Conservation (phyloP, 2,888 invertebrate species). For the Mythimna pallens region DNA sequence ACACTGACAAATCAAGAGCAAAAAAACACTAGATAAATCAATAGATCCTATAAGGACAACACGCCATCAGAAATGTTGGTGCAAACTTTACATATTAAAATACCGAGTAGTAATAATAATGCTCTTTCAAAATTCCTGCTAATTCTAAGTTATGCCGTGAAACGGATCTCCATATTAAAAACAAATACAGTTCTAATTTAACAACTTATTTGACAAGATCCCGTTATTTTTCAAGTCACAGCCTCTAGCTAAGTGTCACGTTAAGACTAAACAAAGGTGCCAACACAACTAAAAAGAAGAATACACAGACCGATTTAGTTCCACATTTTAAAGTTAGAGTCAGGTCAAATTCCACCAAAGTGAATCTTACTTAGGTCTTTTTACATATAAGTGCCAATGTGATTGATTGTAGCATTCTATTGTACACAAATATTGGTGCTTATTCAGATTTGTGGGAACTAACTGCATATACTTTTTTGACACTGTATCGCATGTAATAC, state of each 20-base stretch:
- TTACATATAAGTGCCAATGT: background rate
- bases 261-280: constrained; percentile 45
- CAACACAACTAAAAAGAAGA: constrained; percentile 27
- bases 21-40: too few relatives aligned
- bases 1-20: too few relatives aligned
- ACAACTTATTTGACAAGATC: constrained; percentile 27
- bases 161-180: constrained; percentile 24
- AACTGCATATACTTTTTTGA: background rate
- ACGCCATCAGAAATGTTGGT: background rate
- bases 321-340: constrained; percentile 8
- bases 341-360: background rate
- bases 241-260: constrained; percentile 47
- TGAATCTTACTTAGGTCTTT: background rate
- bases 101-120: background rate
- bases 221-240: constrained; percentile 58
- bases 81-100: background rate
- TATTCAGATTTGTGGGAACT: background rate
- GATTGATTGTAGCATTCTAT: background rate
- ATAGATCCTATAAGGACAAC: background rate
- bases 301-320: constrained; percentile 29
- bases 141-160: constrained; percentile 27
- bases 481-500: background rate
- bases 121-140: background rate
- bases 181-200: constrained; percentile 35
- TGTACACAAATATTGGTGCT: background rate